Conservation (phyloP, 2,888 invertebrate species). For the Acanthococcus lagerstroemiae region DNA sequence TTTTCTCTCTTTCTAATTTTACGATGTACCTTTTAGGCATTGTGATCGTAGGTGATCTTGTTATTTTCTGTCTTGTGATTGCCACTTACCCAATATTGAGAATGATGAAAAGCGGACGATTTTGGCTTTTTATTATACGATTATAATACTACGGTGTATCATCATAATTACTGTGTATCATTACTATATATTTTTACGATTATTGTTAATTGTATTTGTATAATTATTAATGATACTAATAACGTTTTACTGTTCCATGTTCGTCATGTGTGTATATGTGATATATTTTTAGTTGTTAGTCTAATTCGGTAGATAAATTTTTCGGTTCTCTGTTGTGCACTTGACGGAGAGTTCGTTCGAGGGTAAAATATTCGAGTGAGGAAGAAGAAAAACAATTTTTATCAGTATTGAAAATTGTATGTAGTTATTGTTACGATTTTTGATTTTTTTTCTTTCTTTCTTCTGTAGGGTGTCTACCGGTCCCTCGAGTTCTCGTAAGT, state of each 20-base stretch:
- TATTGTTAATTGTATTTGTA: neutral
- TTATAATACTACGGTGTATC: too few relatives aligned
- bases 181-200: neutral
- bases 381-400: neutral
- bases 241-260: neutral
- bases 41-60: slow-evolving; percentile 8
- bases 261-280: slow-evolving; percentile 8
- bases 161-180: neutral
- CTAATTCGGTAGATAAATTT: slow-evolving; percentile 1
- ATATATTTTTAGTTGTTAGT: slow-evolving; percentile 20
- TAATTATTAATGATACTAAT: neutral
- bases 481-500: too few relatives aligned
- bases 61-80: neutral
- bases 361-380: neutral
- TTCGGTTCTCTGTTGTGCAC: neutral
- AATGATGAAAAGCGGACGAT: neutral
- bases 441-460: too few relatives aligned
- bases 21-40: neutral
- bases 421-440: too few relatives aligned
- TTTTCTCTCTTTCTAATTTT: neutral
- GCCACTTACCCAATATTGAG: neutral
- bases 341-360: neutral
- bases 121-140: too few relatives aligned
- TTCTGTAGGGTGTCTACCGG: too few relatives aligned
- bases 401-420: neutral